These are phyloP conservation scores for Phalacrocorax brasilianus DNA, from an alignment of 2,113 vertebrate genomes.

Conservation along the genomic window DNA sequence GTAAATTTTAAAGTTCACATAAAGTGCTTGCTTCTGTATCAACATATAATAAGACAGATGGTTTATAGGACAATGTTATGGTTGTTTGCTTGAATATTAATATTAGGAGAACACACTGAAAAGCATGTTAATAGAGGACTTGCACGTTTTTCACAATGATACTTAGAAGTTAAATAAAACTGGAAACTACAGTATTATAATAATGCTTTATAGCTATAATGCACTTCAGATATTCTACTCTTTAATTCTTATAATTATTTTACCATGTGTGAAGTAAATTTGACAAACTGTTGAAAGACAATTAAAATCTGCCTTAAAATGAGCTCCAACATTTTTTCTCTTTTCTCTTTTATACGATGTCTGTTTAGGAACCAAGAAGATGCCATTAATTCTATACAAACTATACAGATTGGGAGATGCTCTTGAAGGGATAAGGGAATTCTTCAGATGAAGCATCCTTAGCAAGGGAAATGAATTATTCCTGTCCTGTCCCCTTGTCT, in stretches of 20 bases:
- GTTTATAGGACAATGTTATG: neutral
- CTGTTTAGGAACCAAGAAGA: neutral
- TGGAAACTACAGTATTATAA: neutral
- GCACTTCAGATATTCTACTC: neutral
- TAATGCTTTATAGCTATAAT: neutral
- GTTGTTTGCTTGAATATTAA: neutral
- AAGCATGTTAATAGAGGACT: neutral
- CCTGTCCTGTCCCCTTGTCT: neutral
- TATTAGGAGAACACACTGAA: neutral
- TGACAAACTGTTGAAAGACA: neutral
- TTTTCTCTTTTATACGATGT: neutral
- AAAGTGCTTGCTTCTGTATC: neutral
- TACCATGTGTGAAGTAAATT: neutral
- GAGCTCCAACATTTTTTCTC: neutral
- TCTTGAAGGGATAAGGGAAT: neutral
- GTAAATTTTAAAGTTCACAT: neutral
- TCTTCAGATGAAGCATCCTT: neutral
- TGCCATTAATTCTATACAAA: neutral
- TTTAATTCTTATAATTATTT: neutral
- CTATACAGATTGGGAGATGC: neutral
- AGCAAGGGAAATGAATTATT: neutral
- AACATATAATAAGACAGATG: neutral
- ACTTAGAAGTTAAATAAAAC: neutral
- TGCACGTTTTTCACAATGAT: neutral
- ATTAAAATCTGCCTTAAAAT: neutral